Conservation (phyloP, 1,140 invertebrate species). For the Drosophila equinoxialis region DNA sequence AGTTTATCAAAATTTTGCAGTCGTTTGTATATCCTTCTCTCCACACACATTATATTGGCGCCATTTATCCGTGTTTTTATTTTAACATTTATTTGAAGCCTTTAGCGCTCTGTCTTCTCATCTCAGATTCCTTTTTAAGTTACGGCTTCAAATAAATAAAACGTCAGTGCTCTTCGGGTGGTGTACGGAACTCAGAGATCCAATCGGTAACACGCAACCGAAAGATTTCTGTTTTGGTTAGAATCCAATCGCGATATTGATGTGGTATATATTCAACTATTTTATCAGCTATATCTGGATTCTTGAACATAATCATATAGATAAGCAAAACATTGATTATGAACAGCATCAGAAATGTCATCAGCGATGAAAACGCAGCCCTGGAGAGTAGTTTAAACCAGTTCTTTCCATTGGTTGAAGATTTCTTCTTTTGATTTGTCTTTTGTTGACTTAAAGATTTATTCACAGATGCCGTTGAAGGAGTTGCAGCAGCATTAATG, state of each 20-base stretch:
- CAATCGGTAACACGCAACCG: constrained; percentile 76
- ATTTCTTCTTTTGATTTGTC: constrained; percentile 64
- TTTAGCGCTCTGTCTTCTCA: constrained; percentile 34
- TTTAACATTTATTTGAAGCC: constrained; percentile 67
- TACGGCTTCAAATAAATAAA: constrained; percentile 83
- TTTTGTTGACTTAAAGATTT: constrained; percentile 62
- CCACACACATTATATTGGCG: constrained; percentile 53
- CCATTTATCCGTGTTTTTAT: constrained; percentile 59
- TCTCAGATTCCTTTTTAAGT: neutral
- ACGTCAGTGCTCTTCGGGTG: constrained; percentile 80
- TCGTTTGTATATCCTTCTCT: constrained; percentile 4
- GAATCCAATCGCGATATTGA: constrained; percentile 79
- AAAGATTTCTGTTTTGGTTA: constrained; percentile 79
- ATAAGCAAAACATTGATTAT: constrained; percentile 70
- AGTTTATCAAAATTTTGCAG: constrained; percentile 32
- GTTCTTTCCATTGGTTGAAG: constrained; percentile 35
- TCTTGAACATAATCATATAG: constrained; percentile 81
- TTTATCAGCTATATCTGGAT: constrained; percentile 77
- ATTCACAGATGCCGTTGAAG: neutral
- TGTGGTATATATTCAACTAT: constrained; percentile 76
- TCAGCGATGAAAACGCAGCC: constrained; percentile 68
- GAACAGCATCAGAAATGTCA: constrained; percentile 70
- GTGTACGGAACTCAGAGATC: constrained; percentile 79
- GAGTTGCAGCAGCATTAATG: constrained; percentile 36
- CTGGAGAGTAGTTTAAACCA: constrained; percentile 48